Conservation (phyloP, 92 coral and sea anemone genomes). For the Parazoanthus darwini region DNA sequence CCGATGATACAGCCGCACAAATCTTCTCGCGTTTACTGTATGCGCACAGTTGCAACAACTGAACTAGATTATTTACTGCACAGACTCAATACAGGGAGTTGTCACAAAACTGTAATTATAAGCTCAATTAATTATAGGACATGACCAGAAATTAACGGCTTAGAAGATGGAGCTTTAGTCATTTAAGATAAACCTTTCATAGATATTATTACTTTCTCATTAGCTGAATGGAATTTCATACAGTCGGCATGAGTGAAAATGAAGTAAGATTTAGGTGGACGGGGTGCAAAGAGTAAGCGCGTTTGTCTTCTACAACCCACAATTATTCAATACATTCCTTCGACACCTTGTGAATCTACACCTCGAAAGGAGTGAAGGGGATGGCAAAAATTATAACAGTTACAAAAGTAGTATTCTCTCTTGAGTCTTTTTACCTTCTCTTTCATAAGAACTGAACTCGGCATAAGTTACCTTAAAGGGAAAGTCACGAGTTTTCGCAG, state of each 20-base stretch:
- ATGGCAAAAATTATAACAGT: not conserved
- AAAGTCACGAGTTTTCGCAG: no score
- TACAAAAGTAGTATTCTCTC: not conserved
- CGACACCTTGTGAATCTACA: constrained; percentile 4
- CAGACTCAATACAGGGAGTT: not conserved
- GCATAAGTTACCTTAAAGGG: not conserved
- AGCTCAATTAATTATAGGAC: not conserved
- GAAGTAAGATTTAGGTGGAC: not conserved
- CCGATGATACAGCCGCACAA: not conserved
- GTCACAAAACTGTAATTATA: not conserved
- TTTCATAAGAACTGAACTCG: not conserved
- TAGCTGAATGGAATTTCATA: not conserved
- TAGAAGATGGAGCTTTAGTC: not conserved
- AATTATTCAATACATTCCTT: constrained; percentile 11
- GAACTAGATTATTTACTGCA: not conserved
- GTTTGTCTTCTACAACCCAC: not conserved
- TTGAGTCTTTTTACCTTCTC: not conserved
- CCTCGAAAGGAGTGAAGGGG: not conserved
- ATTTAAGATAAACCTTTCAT: not conserved
- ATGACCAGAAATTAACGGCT: not conserved
- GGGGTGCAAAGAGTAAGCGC: not conserved
- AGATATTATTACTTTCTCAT: not conserved
- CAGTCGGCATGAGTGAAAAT: no score
- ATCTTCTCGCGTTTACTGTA: no score
- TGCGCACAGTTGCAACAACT: no score